phyloP scores from a whole-genome alignment of 2,113 vertebrate genomes.

The Casuarius casuarius region DNA sequence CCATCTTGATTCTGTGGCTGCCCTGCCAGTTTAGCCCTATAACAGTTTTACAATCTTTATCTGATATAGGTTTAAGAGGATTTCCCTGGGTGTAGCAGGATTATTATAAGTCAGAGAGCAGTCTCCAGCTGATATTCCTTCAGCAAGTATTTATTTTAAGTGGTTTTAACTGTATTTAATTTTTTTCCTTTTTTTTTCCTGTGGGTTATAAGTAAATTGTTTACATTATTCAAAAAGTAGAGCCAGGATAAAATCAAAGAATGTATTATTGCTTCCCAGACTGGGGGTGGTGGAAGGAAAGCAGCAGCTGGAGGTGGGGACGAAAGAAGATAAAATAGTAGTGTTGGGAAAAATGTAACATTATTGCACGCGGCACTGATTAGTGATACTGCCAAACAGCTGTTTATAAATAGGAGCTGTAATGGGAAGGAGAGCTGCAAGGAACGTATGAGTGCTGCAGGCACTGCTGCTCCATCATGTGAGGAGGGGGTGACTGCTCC shows the following conservation, averaged over 20 bases:
- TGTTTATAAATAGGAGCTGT: constrained; percentile 25
- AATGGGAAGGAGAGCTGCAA: neutral
- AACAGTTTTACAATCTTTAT: constrained; percentile 74
- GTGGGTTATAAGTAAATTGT: constrained; percentile 42
- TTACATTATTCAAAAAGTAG: constrained; percentile 15
- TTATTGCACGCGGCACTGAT: neutral
- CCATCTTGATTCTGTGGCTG: constrained; percentile 37
- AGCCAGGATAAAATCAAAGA: constrained; percentile 23
- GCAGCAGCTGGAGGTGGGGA: constrained; percentile 38
- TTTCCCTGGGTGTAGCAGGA: constrained; percentile 61
- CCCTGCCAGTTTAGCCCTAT: constrained; percentile 52
- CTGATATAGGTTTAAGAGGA: constrained; percentile 73
- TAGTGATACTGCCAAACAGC: constrained; percentile 51
- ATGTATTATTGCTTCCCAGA: neutral
- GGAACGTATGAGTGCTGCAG: neutral
- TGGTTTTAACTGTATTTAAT: constrained; percentile 70
- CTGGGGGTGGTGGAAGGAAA: constrained; percentile 21
- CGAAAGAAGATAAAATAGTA: constrained; percentile 27
- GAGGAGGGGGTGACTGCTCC: neutral
- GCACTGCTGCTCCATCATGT: neutral
- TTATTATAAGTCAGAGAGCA: constrained; percentile 69
- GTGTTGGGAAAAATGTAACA: neutral
- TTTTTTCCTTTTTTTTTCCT: neutral
- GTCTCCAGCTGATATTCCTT: constrained; percentile 69
- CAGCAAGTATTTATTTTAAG: constrained; percentile 66